Evolutionary conservation across 2,797 vertebrate species (phyloP).

Genomic region (Cirrhinus molitorella): DNA sequence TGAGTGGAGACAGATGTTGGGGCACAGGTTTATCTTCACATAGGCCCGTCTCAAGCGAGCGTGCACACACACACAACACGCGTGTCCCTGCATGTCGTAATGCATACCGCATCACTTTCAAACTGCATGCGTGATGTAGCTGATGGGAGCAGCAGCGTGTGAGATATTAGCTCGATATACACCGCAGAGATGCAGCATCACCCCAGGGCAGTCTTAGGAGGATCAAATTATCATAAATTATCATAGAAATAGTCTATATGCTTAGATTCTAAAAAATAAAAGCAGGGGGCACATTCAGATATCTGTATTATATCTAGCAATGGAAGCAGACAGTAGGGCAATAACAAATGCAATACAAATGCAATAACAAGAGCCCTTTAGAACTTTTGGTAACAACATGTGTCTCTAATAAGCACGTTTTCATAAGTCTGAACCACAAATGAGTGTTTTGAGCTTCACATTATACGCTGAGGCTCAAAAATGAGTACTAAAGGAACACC

Average conservation of each 20-base stretch:
- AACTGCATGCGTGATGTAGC: slow-evolving; percentile 4
- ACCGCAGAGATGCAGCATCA: slow-evolving; percentile 5
- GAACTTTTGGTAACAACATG: not conserved
- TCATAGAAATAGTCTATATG: slow-evolving; percentile 21
- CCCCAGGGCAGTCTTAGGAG: slow-evolving; percentile 3
- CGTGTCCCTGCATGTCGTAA: slow-evolving; percentile 3
- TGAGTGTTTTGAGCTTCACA: not conserved
- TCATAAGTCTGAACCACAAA: not conserved
- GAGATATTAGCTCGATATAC: slow-evolving; percentile 12
- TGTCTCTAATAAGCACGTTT: not conserved
- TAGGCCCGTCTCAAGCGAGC: slow-evolving; percentile 25
- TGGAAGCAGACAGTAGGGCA: not conserved
- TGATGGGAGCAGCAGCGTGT: slow-evolving; percentile 21
- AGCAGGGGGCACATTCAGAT: not conserved
- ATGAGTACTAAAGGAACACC: not conserved
- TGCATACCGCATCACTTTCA: slow-evolving; percentile 16
- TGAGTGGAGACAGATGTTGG: slow-evolving; percentile 40
- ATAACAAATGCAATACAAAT: not conserved
- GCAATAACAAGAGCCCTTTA: not conserved
- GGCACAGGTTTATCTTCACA: slow-evolving; percentile 21
- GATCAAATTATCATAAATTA: slow-evolving; percentile 28
- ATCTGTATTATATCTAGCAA: not conserved
- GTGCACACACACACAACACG: slow-evolving; percentile 17
- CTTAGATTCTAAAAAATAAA: not conserved
- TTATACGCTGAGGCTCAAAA: not conserved